These are phyloP conservation scores for Notolabrus celidotus DNA, from an alignment of 2,797 vertebrate genomes.

Conservation along the genomic window DNA sequence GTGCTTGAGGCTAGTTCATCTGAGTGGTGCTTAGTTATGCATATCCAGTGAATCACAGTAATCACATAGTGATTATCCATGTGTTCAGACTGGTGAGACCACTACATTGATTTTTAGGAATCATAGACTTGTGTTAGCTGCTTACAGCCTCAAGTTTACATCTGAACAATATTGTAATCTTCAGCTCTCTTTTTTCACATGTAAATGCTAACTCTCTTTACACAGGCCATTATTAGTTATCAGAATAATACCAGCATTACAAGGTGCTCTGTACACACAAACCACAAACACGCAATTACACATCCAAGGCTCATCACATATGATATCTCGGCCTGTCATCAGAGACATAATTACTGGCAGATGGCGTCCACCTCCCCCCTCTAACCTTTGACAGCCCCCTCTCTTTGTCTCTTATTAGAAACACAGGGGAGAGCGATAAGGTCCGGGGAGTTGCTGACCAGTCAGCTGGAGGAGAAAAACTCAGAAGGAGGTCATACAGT, in stretches of 20 bases:
- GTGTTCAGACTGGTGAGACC: conserved; percentile 12
- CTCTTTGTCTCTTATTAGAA: conserved; percentile 37
- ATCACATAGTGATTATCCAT: conserved; percentile 44
- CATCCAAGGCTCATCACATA: conserved; percentile 27
- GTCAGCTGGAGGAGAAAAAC: conserved; percentile 51
- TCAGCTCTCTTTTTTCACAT: neutral
- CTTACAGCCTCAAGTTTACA: neutral
- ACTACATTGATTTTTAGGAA: neutral
- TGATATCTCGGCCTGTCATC: conserved; percentile 63
- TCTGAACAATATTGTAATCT: neutral
- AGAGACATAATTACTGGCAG: conserved; percentile 82
- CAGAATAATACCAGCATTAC: neutral
- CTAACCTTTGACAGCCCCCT: conserved; percentile 74
- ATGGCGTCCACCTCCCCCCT: conserved; percentile 65
- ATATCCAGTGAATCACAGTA: conserved; percentile 63
- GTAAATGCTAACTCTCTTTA: neutral
- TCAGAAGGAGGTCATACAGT: conserved; percentile 56
- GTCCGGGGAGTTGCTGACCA: conserved; percentile 62
- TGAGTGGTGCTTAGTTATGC: conserved; percentile 70
- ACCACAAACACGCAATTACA: conserved; percentile 39
- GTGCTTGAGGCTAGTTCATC: conserved; percentile 74
- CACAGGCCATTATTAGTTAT: neutral
- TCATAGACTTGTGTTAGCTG: neutral
- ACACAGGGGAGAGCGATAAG: conserved; percentile 68
- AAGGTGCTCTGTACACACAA: neutral